Conservation (phyloP, 2,797 vertebrate genomes). For the Poecilia picta region DNA sequence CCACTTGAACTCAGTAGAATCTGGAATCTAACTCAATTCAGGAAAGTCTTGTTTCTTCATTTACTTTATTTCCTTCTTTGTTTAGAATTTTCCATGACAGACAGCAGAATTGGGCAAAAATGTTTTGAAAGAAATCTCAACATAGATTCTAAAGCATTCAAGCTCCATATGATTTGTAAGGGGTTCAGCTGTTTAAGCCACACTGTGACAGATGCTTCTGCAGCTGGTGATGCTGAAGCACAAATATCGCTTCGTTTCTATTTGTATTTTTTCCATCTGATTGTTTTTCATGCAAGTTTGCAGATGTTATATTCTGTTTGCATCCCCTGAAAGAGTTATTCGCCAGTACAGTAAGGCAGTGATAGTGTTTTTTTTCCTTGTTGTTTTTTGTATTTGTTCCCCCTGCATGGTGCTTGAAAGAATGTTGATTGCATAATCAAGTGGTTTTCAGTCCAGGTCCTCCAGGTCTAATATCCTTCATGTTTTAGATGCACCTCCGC, state of each 20-base stretch:
- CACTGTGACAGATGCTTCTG: neutral
- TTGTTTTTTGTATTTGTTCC: neutral
- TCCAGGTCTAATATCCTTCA: neutral
- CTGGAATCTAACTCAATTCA: neutral
- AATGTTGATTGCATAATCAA: neutral
- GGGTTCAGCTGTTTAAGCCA: neutral
- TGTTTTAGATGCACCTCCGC: neutral
- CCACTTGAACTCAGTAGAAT: constrained; percentile 32
- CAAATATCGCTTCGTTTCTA: neutral
- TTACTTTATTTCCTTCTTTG: neutral
- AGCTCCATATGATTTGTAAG: neutral
- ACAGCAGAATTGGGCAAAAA: neutral
- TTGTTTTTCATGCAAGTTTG: neutral
- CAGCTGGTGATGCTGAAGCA: neutral
- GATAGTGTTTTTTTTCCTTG: neutral
- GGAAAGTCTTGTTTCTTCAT: neutral
- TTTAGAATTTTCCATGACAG: neutral
- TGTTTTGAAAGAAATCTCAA: neutral
- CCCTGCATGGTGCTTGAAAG: neutral
- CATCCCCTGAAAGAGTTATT: neutral
- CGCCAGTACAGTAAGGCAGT: neutral
- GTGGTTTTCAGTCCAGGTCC: neutral
- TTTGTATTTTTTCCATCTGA: neutral
- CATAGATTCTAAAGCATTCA: neutral
- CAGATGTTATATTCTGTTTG: neutral